Evolutionary conservation across 2,888 invertebrate genomes (phyloP), one percentile per base, ranked within the genome.

Genomic region (Clunio marinus): DNA sequence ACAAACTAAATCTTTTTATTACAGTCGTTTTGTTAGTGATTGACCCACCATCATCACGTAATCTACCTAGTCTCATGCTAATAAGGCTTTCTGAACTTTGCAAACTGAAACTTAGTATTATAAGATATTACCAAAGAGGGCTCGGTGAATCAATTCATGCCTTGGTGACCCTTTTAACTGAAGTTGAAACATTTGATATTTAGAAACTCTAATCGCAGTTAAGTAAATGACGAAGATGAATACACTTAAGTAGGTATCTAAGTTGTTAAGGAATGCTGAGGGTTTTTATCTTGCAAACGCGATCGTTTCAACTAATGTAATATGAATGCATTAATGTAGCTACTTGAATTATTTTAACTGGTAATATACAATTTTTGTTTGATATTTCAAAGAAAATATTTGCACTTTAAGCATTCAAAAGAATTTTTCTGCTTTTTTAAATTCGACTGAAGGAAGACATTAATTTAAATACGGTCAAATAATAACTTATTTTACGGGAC

Each of bases 1-100:
- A 10, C n/a, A 10, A 7, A 4, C 10, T 7, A 32, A 7, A 32
- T 7, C 5, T 32, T 41, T 15, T 27, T 25, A 57, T 57, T 20
- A 57, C 57, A 57, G 51, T 22, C 17, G n/a, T 51, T n/a, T 51
- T 22, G n/a, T n/a, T n/a, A n/a, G 51, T 51, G 51, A 51, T 51
- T 17, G n/a, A n/a, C 8, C 22, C 13, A 7, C 41, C 4, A 8
- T 41, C 41, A 41, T 41, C 41, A n/a, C 41, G n/a, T 41, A 51
- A 22, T 3, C 51, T 7, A 17, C 22, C 4, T 2, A 20, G 51
- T 51, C 51, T 51, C 51, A 22, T 51, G 51, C 51, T 22, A 8
- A 22, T 7, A 5, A 10, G 7, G 32, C 10, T 10, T 32, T 32
- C 3, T 2, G 17, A 51, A 22, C 17, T 17, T 17, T 22, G 35